phyloP scores from a whole-genome alignment of 2,113 vertebrate species.

The Tringa solitaria region DNA sequence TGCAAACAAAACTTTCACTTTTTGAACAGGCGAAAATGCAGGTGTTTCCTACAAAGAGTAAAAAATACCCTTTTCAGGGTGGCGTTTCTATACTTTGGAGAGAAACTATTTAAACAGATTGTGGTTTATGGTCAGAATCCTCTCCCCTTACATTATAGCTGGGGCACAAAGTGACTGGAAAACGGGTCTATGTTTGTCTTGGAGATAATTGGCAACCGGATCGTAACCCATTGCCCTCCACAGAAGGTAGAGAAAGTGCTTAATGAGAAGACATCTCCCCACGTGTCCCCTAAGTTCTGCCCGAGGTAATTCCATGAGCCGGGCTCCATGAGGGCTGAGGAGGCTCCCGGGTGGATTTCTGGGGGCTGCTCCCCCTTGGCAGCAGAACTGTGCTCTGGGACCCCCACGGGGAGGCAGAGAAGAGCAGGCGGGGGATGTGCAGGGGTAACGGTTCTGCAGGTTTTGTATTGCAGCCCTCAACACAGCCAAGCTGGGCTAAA shows the following conservation, averaged over 20 bases:
- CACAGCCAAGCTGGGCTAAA: neutral
- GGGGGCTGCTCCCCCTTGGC: neutral
- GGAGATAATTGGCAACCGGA: neutral
- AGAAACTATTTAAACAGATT: neutral
- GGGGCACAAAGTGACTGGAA: neutral
- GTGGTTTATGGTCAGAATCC: neutral
- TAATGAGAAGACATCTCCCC: neutral
- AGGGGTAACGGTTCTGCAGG: neutral
- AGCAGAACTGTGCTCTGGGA: neutral
- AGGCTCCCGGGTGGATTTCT: neutral
- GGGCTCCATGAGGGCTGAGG: neutral
- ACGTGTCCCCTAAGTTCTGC: neutral
- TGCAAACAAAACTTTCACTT: neutral
- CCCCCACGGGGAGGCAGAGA: neutral
- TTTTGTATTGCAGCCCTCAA: neutral
- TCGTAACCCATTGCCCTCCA: accelerated
- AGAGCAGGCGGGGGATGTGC: neutral
- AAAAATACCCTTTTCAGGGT: neutral
- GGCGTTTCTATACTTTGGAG: neutral
- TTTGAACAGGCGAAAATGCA: neutral
- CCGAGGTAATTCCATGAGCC: neutral
- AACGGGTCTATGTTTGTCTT: neutral
- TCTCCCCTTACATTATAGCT: neutral
- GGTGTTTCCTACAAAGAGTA: neutral
- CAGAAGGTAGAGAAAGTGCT: neutral